Base-by-base conservation (phyloP, 2,888 invertebrate genomes). In the Creontiades dilutus region DNA sequence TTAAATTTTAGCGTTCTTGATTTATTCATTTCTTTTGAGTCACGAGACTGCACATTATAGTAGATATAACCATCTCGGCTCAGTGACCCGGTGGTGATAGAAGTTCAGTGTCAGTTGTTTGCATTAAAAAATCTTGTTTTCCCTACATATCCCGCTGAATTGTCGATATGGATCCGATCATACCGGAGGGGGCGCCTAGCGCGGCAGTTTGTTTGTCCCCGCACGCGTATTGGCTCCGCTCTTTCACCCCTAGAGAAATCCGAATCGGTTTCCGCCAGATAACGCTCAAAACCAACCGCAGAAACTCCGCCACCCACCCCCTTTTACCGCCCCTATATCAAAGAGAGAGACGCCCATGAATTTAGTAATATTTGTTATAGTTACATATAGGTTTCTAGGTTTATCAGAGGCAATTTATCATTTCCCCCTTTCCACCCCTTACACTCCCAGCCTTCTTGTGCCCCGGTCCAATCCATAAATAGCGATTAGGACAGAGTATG, bases 361-460 rank as follows among this genome's bases (percentile, higher is more conserved):
- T 82, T 19, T 82, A 82, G 52, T 82, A 82, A 82, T 82, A 82
- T 55, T 82, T 82, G 82, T 82, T 82, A 82, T 82, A 82, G 82
- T 82, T 82, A 37, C 37, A 37, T 37, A 82, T 82, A 80, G 78
- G 78, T 78, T 78, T 46, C 48, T 52, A 27, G 52, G 82, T 82
- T 82, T 82, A 82, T 82, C 82, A 82, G 82, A 27, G 27, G 23
- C 82, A 52, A 82, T 82, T 52, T 82, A 82, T 82, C 82, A 82
- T 52, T 23, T 9, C 7, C 37, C 37, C 7, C 37, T 37, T 7
- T n/a, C 57, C 47, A n/a, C 47, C 81, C 81, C 19, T 19, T 55
- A 9, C 78, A 0, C 3, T 7, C 46, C 81, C 28, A 12, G 13
- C n/a, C 47, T 27, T 37, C 3, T 7, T 7, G 37, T 4, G 82